Conservation (phyloP, 2,888 invertebrate genomes). For the Blastobasis adustella region DNA sequence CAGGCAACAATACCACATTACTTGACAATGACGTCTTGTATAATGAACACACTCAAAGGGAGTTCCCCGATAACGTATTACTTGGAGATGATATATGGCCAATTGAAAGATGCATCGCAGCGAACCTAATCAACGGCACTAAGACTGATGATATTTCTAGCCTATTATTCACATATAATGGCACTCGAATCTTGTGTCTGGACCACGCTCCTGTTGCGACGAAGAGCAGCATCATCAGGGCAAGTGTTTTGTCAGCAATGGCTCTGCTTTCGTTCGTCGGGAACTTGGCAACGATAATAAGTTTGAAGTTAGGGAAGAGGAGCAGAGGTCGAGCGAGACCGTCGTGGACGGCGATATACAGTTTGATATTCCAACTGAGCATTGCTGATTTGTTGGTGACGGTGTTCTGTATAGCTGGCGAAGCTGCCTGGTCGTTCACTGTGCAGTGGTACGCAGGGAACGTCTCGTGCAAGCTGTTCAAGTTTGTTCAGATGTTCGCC, state of each 20-base stretch:
- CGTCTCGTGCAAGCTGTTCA: conserved; percentile 84
- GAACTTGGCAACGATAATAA: conserved; percentile 85
- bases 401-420: conserved; percentile 86
- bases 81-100: conserved; percentile 39
- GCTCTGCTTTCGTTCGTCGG: conserved; percentile 83
- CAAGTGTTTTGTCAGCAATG: conserved; percentile 80
- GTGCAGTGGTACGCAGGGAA: conserved; percentile 89
- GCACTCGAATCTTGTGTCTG: conserved; percentile 55
- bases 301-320: conserved; percentile 79
- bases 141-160: conserved; percentile 31
- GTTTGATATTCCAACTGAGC: conserved; percentile 86
- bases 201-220: conserved; percentile 82
- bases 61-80: conserved; percentile 31
- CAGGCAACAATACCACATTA: conserved; percentile 66
- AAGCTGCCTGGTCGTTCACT: conserved; percentile 86
- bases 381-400: conserved; percentile 88
- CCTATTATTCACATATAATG: conserved; percentile 40
- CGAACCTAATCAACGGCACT: conserved; percentile 38
- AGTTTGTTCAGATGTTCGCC: conserved; percentile 87
- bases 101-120: conserved; percentile 47
- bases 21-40: conserved; percentile 41
- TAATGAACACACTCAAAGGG: conserved; percentile 34
- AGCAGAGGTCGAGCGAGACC: conserved; percentile 73
- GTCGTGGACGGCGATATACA: conserved; percentile 82
- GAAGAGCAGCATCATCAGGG: conserved; percentile 77